Conservation (phyloP, 1,140 invertebrate genomes). For the Heliconius nattereri region DNA sequence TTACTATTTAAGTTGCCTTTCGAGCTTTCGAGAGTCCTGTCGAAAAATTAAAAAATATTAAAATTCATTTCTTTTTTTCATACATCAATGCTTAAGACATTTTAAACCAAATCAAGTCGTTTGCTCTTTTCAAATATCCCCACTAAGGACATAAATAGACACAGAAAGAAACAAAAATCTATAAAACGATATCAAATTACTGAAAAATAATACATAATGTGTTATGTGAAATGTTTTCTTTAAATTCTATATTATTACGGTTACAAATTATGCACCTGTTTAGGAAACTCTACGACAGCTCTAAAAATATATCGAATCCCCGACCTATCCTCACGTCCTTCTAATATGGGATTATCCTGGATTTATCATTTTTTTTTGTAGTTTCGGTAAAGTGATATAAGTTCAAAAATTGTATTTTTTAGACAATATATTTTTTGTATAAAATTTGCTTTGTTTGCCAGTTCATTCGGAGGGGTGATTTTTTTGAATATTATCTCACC, state of each 20-base stretch:
- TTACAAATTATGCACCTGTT: constrained; percentile 26
- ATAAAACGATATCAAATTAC: not conserved
- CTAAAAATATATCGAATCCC: constrained; percentile 31
- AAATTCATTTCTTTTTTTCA: no score
- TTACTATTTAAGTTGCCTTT: no score
- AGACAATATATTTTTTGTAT: not conserved
- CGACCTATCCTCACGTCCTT: constrained; percentile 33
- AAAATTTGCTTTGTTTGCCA: no score
- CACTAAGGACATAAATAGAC: no score
- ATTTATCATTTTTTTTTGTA: constrained; percentile 13
- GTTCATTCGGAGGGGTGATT: no score
- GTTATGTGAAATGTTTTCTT: not conserved
- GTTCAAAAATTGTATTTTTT: not conserved
- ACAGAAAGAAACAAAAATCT: not conserved
- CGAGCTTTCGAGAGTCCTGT: no score
- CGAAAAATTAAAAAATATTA: no score
- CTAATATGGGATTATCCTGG: constrained; percentile 28
- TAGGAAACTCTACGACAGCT: constrained; percentile 1
- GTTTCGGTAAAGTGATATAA: not conserved
- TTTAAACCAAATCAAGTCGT: no score
- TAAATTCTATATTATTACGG: not conserved
- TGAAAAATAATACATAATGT: not conserved
- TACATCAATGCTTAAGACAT: no score
- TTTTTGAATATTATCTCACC: no score
- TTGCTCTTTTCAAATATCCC: no score